Evolutionary conservation across 2,888 invertebrate genomes (phyloP), one percentile per base, ranked within the genome.

Genomic region (Thera britannica): DNA sequence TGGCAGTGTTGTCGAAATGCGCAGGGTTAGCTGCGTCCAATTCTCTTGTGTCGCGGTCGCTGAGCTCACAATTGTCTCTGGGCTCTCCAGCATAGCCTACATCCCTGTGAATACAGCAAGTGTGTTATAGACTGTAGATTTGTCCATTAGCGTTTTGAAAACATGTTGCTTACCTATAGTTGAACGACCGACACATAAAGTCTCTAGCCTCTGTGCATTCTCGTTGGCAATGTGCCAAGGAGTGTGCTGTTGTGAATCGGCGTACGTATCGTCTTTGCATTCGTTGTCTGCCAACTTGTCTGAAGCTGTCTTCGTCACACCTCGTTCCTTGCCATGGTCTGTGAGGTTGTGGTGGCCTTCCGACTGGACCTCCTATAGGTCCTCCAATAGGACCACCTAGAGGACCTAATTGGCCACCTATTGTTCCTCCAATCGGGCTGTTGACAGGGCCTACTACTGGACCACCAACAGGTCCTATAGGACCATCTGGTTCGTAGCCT

Each of bases 51-150:
- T 98, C 98, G 58, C 97, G 95, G 83, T 98, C 98, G 83, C 97
- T 98, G 6, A 98, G 92, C 85, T 98, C 98, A 83, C 98, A 98
- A 85, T 98, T 98, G 77, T 98, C 97, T 48, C 96, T 90, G 23
- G 89, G 85, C 73, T 96, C 96, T 2, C 94, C 94, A 5, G 92
- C 94, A 75, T 95, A 97, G 9, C 95, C 94, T 49, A 94, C 95
- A 41, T 93, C 92, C 84, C 95, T 95, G 81, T 69, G 80, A 81
- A 48, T 62, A 65, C 38, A 62, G 60, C 44, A 59, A 67, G 12
- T 12, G 70, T 68, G 3, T 12, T 0, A 2, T 56, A 56, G 41
- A 65, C 12, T 55, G 12, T 55, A 51, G 11, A 51, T 57, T 52
- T 38, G 48, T 38, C 35, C 23, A 23, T 23, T 58, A 34, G 11